Conservation (phyloP, 2,113 vertebrate genomes). For the Danionella cerebrum region DNA sequence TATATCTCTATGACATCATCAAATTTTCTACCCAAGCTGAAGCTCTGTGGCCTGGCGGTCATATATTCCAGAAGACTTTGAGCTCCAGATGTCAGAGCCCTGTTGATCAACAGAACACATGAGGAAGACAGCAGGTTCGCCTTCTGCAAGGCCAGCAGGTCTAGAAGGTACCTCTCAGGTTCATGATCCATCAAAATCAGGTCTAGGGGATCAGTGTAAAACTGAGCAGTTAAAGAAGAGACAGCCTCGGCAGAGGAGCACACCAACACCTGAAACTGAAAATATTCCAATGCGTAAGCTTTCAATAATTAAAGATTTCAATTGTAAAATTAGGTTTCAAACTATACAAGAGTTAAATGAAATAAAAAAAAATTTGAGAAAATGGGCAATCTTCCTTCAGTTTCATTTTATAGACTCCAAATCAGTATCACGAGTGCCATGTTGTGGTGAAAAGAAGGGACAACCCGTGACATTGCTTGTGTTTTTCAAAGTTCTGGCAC, state of each 20-base stretch:
- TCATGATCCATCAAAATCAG: slow-evolving; percentile 62
- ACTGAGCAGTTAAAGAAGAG: slow-evolving; percentile 11
- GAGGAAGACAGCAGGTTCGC: slow-evolving; percentile 43
- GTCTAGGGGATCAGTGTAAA: slow-evolving; percentile 27
- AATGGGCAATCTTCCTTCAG: too few species aligned
- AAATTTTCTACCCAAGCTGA: slow-evolving; percentile 22
- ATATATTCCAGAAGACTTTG: slow-evolving; percentile 40
- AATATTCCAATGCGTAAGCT: too few species aligned
- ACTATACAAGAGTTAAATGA: too few species aligned
- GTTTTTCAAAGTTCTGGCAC: too few species aligned
- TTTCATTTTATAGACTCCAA: too few species aligned
- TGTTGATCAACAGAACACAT: slow-evolving; percentile 50
- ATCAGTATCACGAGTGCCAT: too few species aligned
- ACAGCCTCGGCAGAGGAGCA: slow-evolving; percentile 52
- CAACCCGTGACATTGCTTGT: too few species aligned
- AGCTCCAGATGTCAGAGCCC: slow-evolving; percentile 11
- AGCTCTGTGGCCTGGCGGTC: slow-evolving; percentile 21
- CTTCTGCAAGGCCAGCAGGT: slow-evolving; percentile 51
- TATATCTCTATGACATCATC: slow-evolving; percentile 39
- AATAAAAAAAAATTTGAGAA: too few species aligned
- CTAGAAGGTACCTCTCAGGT: slow-evolving; percentile 48
- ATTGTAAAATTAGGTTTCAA: too few species aligned
- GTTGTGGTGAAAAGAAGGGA: too few species aligned
- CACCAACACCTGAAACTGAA: slow-evolving; percentile 58
- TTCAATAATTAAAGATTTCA: too few species aligned